Base-by-base conservation (phyloP, 2,113 vertebrate genomes). In the Labeo catla region DNA sequence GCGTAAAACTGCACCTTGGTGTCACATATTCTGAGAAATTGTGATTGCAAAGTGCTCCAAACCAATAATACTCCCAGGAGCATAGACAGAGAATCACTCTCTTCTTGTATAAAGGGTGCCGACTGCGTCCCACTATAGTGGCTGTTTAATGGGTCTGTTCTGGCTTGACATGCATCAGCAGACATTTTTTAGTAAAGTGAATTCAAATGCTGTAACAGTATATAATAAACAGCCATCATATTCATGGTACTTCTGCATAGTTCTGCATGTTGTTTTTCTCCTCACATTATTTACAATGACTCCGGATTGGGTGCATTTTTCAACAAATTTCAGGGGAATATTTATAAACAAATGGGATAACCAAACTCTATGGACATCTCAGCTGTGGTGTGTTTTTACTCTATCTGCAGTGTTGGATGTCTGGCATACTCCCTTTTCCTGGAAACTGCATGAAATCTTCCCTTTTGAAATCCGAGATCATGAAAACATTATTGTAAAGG, bases 401-500 rank as follows among this genome's bases (percentile, higher is more conserved):
- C 84, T 81, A n/a, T 47, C 79, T 87, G 70, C 77, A 79, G 86
- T 68, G 74, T 74, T 89, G 84, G 90, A 87, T 89, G 86, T 87
- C 86, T 84, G 73, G 76, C 76, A 83, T 72, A 76, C 74, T 88
- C 63, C 85, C 66, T 77, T 86, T 92, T 91, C 90, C 91, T 89
- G 91, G 90, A 91, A 91, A 89, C 70, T 84, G 86, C 68, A 39
- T 43, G 87, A 91, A 81, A 85, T 89, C 87, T 88, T 93, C 15
- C 86, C 88, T 43, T 87, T 90, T 90, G 91, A 93, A 93, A 94
- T 34, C 59, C 87, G 83, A 93, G 91, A 91, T 54, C 88, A 89
- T 84, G 87, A 92, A 94, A 93, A 93, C 91, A 93, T 92, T 92
- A 91, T 92, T 91, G 91, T 90, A 90, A 54, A 92, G 78, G 90